Evolutionary conservation across 23 tunicate species (phyloP), one percentile per base, ranked within the genome.

Genomic region (Ciona savignyi): DNA sequence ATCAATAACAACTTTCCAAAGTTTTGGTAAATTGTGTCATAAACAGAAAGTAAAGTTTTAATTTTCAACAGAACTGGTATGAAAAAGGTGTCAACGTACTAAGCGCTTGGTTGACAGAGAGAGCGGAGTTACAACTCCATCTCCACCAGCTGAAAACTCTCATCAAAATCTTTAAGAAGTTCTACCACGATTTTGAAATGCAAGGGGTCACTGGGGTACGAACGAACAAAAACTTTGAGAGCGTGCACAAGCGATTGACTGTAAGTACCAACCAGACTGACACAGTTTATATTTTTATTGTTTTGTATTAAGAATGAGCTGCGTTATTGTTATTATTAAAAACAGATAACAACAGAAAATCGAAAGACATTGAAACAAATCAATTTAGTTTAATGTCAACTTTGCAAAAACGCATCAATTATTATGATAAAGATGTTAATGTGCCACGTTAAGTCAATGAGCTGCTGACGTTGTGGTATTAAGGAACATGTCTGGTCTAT

Each of bases 131-230:
- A 3, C 89, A 76, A 35, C 93, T 95, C 29, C 86, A 95, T 51
- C 79, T 95, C 51, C 72, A 95, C 67, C 99, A 95, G 68, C 77
- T 95, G 28, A 95, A 95, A 56, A 83, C 84, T 9, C 74, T 95
- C 51, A 95, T 95, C 63, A 71, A 67, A 68, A 42, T 95, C 25
- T 95, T 95, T 80, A 89, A 95, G 78, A 82, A 84, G 33, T 33
- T 95, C 67, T 72, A 34, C 68, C 89, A 78, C 29, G 99, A 95
- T 34, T 95, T 95, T 56, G 96, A 81, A 27, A 75, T 95, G 74
- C 99, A 95, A 30, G 99, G 99, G 19, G 88, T 95, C 0, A 42
- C 78, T 2, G 76, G 84, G 48, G 61, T 85, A 9, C 48, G 85
- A 29, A 68, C 51, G 4, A 65, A 78, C 32, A 76, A 66, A 23